Conservation (phyloP, 1,140 invertebrate genomes). For the Sarcophaga bullata region DNA sequence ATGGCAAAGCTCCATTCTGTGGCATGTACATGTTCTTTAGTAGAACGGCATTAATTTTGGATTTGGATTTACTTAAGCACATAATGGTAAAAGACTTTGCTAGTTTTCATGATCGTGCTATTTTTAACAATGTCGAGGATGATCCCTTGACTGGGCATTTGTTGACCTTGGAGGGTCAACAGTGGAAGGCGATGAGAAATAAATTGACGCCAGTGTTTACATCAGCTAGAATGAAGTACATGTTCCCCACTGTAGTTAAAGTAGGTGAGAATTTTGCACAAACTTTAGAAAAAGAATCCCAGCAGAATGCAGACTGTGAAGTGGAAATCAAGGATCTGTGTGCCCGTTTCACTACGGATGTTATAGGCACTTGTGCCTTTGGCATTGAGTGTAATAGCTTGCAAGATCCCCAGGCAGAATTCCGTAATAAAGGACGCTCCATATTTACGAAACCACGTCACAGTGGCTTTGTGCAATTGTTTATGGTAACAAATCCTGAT, state of each 20-base stretch:
- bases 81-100: slow-evolving; percentile 72
- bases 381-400: slow-evolving; percentile 41
- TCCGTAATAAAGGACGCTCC: slow-evolving; percentile 62
- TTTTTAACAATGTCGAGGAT: slow-evolving; percentile 64
- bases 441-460: slow-evolving; percentile 54
- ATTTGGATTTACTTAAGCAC: slow-evolving; percentile 71
- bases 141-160: slow-evolving; percentile 67
- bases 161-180: slow-evolving; percentile 66
- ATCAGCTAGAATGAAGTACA: slow-evolving; percentile 70
- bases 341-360: slow-evolving; percentile 70
- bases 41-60: slow-evolving; percentile 53
- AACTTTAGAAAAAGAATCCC: slow-evolving; percentile 53
- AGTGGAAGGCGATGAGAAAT: slow-evolving; percentile 69
- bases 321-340: slow-evolving; percentile 62
- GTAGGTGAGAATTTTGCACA: slow-evolving; percentile 59
- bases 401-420: slow-evolving; percentile 65
- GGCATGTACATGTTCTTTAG: slow-evolving; percentile 56
- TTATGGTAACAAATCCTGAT: slow-evolving; percentile 54
- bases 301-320: slow-evolving; percentile 46
- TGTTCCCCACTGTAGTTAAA: slow-evolving; percentile 65
- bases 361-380: slow-evolving; percentile 67
- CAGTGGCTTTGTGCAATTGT: slow-evolving; percentile 49
- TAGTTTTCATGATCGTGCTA: slow-evolving; percentile 67
- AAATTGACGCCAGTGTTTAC: slow-evolving; percentile 71
- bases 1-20: slow-evolving; percentile 49